Base-by-base conservation (phyloP, 1,140 invertebrate species). In the Solen grandis region DNA sequence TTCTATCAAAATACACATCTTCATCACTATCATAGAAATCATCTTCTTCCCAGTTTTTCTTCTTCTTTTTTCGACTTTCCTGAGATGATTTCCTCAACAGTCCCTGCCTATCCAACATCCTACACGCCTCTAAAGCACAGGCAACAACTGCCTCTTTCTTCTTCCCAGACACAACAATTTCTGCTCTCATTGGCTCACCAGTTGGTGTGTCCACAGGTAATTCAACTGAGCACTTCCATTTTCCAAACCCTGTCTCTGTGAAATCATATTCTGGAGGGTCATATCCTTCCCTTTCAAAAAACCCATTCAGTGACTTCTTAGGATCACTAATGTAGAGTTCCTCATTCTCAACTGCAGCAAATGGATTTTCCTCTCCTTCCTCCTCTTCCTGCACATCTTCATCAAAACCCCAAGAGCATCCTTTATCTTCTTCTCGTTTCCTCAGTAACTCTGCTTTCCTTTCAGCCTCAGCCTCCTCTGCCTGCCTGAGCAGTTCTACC, bases 21-120 rank as follows among this genome's bases (percentile, higher is more conserved):
- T 99, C 98, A 90, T 99, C 98, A n/a, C 96, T 98, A 88, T 98
- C 97, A 91, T 98, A 98, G 90, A 94, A 99, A 93, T 99, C 97
- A 89, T 97, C 95, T 46, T 97, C 96, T 89, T 96, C 95, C 96
- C 90, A 92, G 66, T 92, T 92, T 78, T 90, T 92, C 35, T 84
- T 65, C 80, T 92, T 92, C 27, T 86, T 85, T 65, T 90, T 89
- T 8, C 88, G 78, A 84, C 90, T 90, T 82, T 92, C 91, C 89
- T 96, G 96, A 85, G 94, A 95, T 0, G 96, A 94, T 91, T 96
- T 95, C 55, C 96, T 91, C 2, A 98, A 92, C 25, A 97, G 91
- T 2, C 96, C 96, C 80, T 96, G 93, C 69, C 95, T 94, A 90
- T 99, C 98, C 1, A 99, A 93, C 22, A 98, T 95, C 84, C 97